Evolutionary conservation across 2,113 vertebrate genomes (phyloP).

Genomic region (Mola mola): DNA sequence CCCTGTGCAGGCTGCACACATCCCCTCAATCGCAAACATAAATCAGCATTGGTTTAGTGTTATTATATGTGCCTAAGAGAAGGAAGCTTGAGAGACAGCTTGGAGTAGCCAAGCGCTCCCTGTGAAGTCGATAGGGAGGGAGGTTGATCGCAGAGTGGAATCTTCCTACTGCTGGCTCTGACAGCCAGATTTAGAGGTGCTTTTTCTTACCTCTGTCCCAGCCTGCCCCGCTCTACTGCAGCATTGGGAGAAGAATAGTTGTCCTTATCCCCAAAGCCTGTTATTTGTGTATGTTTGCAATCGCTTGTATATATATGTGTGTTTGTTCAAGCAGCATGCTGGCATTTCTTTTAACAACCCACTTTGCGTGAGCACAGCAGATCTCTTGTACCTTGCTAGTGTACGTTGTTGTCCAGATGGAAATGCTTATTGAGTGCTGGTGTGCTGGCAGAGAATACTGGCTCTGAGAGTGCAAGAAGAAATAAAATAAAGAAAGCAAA

Average conservation of each 20-base stretch:
- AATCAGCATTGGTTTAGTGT: constrained; percentile 66
- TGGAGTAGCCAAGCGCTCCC: constrained; percentile 42
- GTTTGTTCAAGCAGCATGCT: constrained; percentile 59
- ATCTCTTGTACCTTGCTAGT: constrained; percentile 64
- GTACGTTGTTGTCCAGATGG: constrained; percentile 71
- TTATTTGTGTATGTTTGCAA: constrained; percentile 62
- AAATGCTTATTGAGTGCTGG: constrained; percentile 74
- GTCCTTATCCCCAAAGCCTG: constrained; percentile 71
- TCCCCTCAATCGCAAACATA: constrained; percentile 44
- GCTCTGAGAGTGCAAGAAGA: constrained; percentile 51
- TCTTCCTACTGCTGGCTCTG: constrained; percentile 55
- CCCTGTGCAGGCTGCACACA: constrained; percentile 20
- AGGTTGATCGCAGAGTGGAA: constrained; percentile 36
- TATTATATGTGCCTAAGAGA: constrained; percentile 46
- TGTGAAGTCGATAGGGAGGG: constrained; percentile 42
- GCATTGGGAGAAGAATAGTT: constrained; percentile 61
- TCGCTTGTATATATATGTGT: constrained; percentile 30
- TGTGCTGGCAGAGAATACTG: constrained; percentile 71
- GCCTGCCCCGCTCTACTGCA: constrained; percentile 56
- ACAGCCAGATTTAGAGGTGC: constrained; percentile 70
- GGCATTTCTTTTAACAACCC: constrained; percentile 71
- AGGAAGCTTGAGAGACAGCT: constrained; percentile 31
- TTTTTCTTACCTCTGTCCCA: constrained; percentile 67
- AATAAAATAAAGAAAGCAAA: constrained; percentile 45
- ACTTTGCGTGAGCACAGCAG: constrained; percentile 71